A percentile compares a stretch with the other conserved stretches of the same genome.
These are phyloP conservation scores for Athrips mouffetella DNA, from an alignment of 2,888 invertebrate species.

Conservation along the genomic window DNA sequence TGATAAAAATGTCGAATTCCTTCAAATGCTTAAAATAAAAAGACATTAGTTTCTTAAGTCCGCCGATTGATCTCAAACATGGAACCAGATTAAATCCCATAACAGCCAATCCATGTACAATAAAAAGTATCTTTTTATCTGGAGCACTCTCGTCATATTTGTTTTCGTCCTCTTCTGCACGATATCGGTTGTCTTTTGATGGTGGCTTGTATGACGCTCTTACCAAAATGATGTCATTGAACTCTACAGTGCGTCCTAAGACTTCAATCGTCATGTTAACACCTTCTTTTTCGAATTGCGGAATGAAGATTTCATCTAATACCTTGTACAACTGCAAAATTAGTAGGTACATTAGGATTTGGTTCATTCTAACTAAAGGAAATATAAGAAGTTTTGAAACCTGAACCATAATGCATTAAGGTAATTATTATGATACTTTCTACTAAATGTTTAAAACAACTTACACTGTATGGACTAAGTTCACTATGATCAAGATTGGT, in stretches of 20 bases:
- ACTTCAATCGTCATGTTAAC: constrained; percentile 42
- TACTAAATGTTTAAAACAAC: constrained; percentile 16
- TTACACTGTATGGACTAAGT: constrained; percentile 37
- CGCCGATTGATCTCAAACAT: constrained; percentile 25
- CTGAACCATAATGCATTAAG: no score
- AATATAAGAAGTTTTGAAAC: no score
- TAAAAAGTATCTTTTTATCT: constrained; percentile 59
- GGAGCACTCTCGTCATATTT: constrained; percentile 48
- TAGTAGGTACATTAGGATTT: no score
- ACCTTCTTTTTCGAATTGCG: constrained; percentile 22
- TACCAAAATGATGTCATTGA: constrained; percentile 53
- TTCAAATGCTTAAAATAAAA: constrained; percentile 53
- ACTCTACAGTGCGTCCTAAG: constrained; percentile 50
- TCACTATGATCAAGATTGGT: neutral
- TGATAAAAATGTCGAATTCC: constrained; percentile 59
- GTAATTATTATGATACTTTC: no score
- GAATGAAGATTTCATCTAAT: constrained; percentile 21
- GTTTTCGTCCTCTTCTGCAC: constrained; percentile 36
- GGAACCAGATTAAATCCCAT: constrained; percentile 39
- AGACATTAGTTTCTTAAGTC: constrained; percentile 36
- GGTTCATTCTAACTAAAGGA: no score
- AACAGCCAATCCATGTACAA: constrained; percentile 56
- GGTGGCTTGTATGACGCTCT: constrained; percentile 41
- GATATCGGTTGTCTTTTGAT: constrained; percentile 29
- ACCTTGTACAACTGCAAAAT: constrained; percentile 43